A percentile compares a stretch with the other conserved stretches of the same genome.
Conservation (phyloP, 2,888 invertebrate genomes). For the Ditula angustiorana region DNA sequence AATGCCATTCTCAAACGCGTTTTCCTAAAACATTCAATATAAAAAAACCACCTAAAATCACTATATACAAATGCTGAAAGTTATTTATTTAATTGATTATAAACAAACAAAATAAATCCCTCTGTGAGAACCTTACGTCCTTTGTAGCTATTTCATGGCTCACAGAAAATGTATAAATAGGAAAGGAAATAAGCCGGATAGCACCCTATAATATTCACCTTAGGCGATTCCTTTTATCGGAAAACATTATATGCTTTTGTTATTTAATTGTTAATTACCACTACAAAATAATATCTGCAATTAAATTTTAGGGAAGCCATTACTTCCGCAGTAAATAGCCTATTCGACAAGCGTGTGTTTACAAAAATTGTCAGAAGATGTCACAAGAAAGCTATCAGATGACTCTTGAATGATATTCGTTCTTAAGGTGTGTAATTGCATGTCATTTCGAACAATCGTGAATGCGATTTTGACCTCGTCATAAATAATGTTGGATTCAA, state of each 20-base stretch:
- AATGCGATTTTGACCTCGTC: constrained; percentile 49
- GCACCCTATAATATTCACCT: constrained; percentile 61
- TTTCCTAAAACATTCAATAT: constrained; percentile 26
- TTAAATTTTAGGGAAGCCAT: constrained; percentile 86
- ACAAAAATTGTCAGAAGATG: constrained; percentile 83
- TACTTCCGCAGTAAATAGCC: constrained; percentile 86
- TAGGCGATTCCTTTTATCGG: constrained; percentile 53
- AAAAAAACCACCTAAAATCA: not conserved
- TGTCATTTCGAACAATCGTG: constrained; percentile 51
- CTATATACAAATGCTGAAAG: not conserved
- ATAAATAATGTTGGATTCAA: constrained; percentile 57
- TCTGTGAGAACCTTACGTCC: constrained; percentile 49
- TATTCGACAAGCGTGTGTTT: constrained; percentile 85
- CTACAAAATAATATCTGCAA: constrained; percentile 73
- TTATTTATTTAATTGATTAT: constrained; percentile 5
- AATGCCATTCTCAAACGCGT: constrained; percentile 26
- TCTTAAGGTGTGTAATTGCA: constrained; percentile 68
- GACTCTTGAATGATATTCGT: constrained; percentile 55
- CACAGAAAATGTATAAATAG: constrained; percentile 63
- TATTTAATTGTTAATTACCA: constrained; percentile 60
- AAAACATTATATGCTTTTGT: constrained; percentile 53
- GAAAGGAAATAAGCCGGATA: constrained; percentile 69
- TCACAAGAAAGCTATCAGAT: constrained; percentile 61
- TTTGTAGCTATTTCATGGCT: constrained; percentile 73
- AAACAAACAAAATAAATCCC: constrained; percentile 33